phyloP scores from a whole-genome alignment of 1,140 invertebrate species.

The Calephelis nemesis region DNA sequence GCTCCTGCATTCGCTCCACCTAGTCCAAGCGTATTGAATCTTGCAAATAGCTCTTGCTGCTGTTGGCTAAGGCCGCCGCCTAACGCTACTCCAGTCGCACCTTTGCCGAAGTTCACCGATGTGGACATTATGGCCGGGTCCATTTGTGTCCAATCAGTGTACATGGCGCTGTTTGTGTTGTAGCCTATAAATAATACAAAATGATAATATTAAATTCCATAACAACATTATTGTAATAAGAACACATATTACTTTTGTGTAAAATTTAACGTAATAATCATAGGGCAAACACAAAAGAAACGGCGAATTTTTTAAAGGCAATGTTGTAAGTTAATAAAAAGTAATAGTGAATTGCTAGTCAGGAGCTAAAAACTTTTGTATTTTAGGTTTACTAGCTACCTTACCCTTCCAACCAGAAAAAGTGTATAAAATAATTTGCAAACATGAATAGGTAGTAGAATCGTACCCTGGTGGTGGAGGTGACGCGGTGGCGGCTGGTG shows the following conservation, averaged over 20 bases:
- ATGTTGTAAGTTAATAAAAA: too few species aligned
- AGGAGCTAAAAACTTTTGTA: too few species aligned
- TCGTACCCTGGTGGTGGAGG: slow-evolving; percentile 73
- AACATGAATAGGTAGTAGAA: not conserved
- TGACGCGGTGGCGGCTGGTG: slow-evolving; percentile 62
- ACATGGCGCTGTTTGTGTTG: slow-evolving; percentile 76
- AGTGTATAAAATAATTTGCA: too few species aligned
- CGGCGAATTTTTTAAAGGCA: too few species aligned
- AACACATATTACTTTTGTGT: too few species aligned
- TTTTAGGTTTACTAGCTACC: too few species aligned
- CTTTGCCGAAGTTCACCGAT: slow-evolving; percentile 61
- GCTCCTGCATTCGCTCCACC: slow-evolving; percentile 36
- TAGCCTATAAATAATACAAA: slow-evolving; percentile 44
- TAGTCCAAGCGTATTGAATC: slow-evolving; percentile 58
- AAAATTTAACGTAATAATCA: too few species aligned
- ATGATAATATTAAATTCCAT: not conserved
- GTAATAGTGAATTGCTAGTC: too few species aligned
- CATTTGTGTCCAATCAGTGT: slow-evolving; percentile 89
- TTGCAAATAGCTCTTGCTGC: slow-evolving; percentile 52
- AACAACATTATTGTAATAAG: too few species aligned
- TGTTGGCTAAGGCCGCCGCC: slow-evolving; percentile 38
- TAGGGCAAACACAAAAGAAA: too few species aligned
- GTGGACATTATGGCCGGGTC: slow-evolving; percentile 93
- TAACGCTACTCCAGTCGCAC: slow-evolving; percentile 30
- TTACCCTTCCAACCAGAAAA: too few species aligned